Evolutionary conservation across 2,797 vertebrate genomes (phyloP).

Genomic region (Hydrocynus forskahlii): DNA sequence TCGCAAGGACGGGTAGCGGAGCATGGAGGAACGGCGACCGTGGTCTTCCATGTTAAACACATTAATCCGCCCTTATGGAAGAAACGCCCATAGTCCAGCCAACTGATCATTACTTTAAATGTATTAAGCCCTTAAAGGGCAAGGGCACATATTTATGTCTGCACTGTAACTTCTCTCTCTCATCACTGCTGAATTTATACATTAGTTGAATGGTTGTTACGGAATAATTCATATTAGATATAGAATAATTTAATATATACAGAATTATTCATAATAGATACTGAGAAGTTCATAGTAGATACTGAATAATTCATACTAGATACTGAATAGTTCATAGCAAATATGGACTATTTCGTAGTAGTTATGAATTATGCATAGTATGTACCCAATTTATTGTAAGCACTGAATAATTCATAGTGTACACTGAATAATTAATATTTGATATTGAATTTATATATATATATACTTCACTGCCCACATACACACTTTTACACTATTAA

Average conservation of each 20-base stretch:
- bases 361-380: background rate
- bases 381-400: background rate
- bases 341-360: background rate
- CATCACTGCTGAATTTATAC: background rate
- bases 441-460: no score
- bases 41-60: conserved; percentile 22
- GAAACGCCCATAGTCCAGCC: background rate
- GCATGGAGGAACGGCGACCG: background rate
- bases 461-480: no score
- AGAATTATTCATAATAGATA: background rate
- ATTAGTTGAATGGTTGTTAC: background rate
- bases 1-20: conserved; percentile 16
- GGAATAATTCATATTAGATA: background rate
- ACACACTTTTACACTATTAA: no score
- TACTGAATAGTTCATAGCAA: background rate
- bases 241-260: background rate
- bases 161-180: background rate
- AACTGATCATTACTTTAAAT: background rate
- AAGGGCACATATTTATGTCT: background rate
- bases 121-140: background rate
- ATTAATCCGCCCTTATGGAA: conserved; percentile 6
- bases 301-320: background rate
- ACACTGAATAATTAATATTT: no score
- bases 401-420: background rate
- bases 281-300: background rate